Base-by-base conservation (phyloP, 2,797 vertebrate species). In the Dicrostonyx torquatus region DNA sequence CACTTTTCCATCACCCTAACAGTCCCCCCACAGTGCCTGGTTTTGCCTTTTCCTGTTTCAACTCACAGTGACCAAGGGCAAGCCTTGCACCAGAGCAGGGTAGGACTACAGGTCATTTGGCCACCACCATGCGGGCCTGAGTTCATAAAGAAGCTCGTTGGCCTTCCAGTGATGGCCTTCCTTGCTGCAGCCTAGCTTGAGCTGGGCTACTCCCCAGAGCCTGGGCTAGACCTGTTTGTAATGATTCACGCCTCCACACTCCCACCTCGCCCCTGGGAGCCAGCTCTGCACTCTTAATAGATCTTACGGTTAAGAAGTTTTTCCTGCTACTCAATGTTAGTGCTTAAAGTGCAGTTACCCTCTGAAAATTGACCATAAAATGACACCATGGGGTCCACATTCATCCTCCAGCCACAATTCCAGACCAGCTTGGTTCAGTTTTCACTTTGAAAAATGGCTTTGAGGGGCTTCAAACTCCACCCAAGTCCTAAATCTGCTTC, bases 341-440 rank as follows among this genome's bases (percentile, higher is more conserved):
- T 97, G 93, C 94, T 97, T 97, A 97, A 97, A 96, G 96, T 97
- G 94, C 96, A 97, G 97, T 97, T 97, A 97, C 96, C 95, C 95
- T 97, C 95, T 92, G 96, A 97, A 97, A 97, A 97, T 96, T 96
- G 96, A 97, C 97, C 96, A 97, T 97, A 97, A 97, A 97, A 97
- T 97, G 96, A 97, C 93, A 96, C 97, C 96, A 97, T 96, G 96
- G 97, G 97, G 96, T 96, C 94, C 87, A 96, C 94, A 95, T 97
- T 97, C 97, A 97, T 97, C 93, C 96, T 97, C 97, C 94, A 97
- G 94, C 94, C 95, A 94, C 97, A 96, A 96, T 97, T 97, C 96
- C 94, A 97, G 93, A 96, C 93, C 93, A 94, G 91, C 92, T 92
- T 95, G 94, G 76, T 97, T 97, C 92, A 97, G 92, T 97, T 97